Conservation (phyloP, 53 echinoderm and acorn worm genomes). For the Henricia sp. region DNA sequence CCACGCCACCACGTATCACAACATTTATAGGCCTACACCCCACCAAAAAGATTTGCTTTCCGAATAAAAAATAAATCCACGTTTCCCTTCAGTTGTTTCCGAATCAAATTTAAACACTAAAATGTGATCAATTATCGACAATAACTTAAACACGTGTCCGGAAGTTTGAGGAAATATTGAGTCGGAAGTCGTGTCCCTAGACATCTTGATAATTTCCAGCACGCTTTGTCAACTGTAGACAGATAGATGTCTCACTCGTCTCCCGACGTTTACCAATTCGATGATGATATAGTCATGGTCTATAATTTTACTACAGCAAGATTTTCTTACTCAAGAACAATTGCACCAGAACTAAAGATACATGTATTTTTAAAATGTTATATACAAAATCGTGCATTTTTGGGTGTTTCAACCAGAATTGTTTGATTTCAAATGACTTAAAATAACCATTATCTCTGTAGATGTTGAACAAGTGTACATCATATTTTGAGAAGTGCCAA, state of each 20-base stretch:
- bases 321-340: too few species aligned
- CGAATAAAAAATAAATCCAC: slow-evolving; percentile 25
- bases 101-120: not conserved
- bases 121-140: slow-evolving; percentile 20
- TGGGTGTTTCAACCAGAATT: too few species aligned
- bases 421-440: too few species aligned
- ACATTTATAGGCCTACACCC: slow-evolving; percentile 46
- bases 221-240: slow-evolving; percentile 34
- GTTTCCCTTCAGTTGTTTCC: slow-evolving; percentile 22
- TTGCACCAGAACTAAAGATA: too few species aligned
- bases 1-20: too few species aligned
- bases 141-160: slow-evolving; percentile 20
- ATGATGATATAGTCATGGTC: not conserved
- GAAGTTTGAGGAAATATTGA: not conserved
- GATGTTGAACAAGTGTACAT: too few species aligned
- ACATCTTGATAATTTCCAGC: slow-evolving; percentile 21
- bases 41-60: not conserved
- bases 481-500: too few species aligned
- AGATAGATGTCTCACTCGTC: slow-evolving; percentile 36
- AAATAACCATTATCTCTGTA: too few species aligned
- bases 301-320: too few species aligned
- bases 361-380: too few species aligned
- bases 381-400: too few species aligned
- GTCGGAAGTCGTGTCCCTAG: slow-evolving; percentile 54
- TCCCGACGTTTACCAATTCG: not conserved